Base-by-base conservation (phyloP, 2,113 vertebrate genomes). In the Tympanuchus pallidicinctus region DNA sequence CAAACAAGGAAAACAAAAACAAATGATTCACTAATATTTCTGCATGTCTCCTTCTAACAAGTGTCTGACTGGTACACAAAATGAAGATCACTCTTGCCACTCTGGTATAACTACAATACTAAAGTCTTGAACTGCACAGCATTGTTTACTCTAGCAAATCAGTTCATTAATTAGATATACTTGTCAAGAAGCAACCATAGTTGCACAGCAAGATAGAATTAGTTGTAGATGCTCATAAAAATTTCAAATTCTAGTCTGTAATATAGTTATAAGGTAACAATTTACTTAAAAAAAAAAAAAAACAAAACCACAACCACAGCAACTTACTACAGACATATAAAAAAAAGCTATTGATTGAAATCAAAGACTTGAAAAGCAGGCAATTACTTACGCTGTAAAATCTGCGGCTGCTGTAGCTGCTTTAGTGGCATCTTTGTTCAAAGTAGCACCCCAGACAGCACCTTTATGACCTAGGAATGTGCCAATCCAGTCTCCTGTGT, bases 401-500 rank as follows among this genome's bases (percentile, higher is more conserved):
- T 99, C 99, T 9, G 99, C 99, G 43, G 99, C 99, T 14, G 99
- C 99, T 2, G 99, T 99, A 9, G 99, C 99, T 73, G 99, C 99
- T 97, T 99, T 99, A 42, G 99, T 99, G 96, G 99, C 99, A 86
- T 99, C 98, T 1, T 97, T 98, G 96, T 99, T 99, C 89, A 99
- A 97, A 61, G 99, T 99, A 89, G 99, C 99, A 64, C 99, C 99
- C 99, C 99, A 99, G 74, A 99, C 99, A 80, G 99, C 99, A 79
- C 99, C 99, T 97, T 99, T 99, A 91, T 99, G 99, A 94, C 99
- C 99, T 95, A 99, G 97, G 98, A 99, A 99, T 3, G 99, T 99
- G 95, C 99, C 99, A 22, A 99, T 99, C 99, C 99, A 99, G 98
- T 99, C 99, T 96, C 99, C 99, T 61, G 99, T 99, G 98, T 99